Evolutionary conservation across 2,113 vertebrate genomes (phyloP).

Genomic region (Jacana jacana): DNA sequence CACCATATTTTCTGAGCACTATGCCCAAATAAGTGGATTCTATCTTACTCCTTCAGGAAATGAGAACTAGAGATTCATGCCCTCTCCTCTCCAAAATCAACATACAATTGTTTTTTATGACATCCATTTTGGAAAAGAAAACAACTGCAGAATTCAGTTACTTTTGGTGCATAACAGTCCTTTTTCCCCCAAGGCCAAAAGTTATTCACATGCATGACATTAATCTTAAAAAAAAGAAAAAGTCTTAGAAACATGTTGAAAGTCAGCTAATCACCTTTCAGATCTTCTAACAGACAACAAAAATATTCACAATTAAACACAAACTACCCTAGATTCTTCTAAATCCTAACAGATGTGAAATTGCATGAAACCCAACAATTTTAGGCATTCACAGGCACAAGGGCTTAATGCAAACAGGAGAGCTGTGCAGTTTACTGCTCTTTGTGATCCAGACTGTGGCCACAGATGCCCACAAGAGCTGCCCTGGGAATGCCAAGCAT

Average conservation of each 20-base stretch:
- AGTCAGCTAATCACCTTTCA: background rate
- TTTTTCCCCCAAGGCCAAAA: background rate
- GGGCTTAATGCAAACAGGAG: background rate
- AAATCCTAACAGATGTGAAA: constrained; percentile 16
- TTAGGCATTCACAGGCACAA: background rate
- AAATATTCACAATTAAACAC: constrained; percentile 10
- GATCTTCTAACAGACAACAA: constrained; percentile 11
- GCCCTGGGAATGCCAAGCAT: constrained; percentile 7
- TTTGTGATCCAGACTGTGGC: background rate
- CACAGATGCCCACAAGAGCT: background rate
- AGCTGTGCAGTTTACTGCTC: background rate
- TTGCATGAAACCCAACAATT: background rate
- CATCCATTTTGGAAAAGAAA: background rate
- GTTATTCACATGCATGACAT: background rate
- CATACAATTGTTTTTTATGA: background rate
- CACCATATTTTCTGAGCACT: background rate
- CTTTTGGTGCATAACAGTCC: background rate
- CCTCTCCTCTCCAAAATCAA: background rate
- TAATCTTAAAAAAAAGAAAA: background rate
- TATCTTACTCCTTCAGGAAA: background rate
- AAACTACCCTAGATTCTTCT: background rate
- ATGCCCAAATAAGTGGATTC: background rate
- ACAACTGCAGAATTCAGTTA: background rate
- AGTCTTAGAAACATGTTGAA: background rate
- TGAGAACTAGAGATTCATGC: background rate